These are phyloP conservation scores for Drosophila ananassae DNA, from an alignment of 1,140 invertebrate genomes.

Conservation along the genomic window DNA sequence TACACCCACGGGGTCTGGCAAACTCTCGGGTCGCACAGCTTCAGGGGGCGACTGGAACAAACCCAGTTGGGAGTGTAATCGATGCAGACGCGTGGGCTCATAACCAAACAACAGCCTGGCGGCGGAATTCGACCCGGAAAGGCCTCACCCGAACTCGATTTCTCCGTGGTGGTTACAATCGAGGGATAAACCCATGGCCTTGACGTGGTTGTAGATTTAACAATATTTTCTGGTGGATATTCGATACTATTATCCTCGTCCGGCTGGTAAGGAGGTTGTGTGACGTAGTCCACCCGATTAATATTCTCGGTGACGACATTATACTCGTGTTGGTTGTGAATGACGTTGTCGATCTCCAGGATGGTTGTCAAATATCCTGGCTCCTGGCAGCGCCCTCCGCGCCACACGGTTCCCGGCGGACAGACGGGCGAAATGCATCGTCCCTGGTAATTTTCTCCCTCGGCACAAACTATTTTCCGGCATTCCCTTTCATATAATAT, in stretches of 20 bases:
- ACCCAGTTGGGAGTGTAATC: constrained; percentile 63
- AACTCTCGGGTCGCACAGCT: constrained; percentile 55
- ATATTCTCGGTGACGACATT: constrained; percentile 50
- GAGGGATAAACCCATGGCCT: constrained; percentile 29
- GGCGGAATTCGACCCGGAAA: constrained; percentile 10
- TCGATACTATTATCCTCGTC: constrained; percentile 16
- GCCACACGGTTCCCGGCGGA: constrained; percentile 66
- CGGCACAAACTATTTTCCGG: constrained; percentile 57
- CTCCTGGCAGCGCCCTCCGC: constrained; percentile 39
- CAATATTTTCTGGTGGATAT: neutral
- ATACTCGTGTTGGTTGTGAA: constrained; percentile 50
- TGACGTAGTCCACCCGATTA: constrained; percentile 49
- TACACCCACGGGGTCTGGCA: constrained; percentile 53
- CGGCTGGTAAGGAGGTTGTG: constrained; percentile 24
- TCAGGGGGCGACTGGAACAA: constrained; percentile 43
- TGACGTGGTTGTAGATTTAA: neutral
- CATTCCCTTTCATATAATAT: constrained; percentile 56
- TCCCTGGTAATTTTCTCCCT: constrained; percentile 58
- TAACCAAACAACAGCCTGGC: constrained; percentile 53
- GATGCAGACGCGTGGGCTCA: constrained; percentile 60
- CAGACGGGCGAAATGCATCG: constrained; percentile 58
- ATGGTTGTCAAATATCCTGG: constrained; percentile 66
- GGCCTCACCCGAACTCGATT: neutral
- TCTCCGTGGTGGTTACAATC: constrained; percentile 5
- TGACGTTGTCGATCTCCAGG: constrained; percentile 65